These are phyloP conservation scores for Carduelis carduelis DNA, from an alignment of 2,797 vertebrate species.

Conservation along the genomic window DNA sequence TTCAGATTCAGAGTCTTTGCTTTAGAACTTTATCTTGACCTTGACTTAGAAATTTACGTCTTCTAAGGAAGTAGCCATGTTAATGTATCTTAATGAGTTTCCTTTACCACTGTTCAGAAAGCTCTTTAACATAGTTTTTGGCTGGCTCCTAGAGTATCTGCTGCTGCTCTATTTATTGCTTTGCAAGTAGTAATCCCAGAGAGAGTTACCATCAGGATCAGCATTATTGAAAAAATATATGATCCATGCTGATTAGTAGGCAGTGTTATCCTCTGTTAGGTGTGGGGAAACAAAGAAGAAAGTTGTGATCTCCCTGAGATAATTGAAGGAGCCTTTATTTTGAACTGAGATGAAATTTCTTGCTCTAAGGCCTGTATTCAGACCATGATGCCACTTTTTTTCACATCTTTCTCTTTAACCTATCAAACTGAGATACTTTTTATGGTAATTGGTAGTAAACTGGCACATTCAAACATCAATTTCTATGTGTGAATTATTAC, in stretches of 20 bases:
- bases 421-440: constrained; percentile 68
- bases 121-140: background rate
- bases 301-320: background rate
- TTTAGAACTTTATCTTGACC: background rate
- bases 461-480: constrained; percentile 73
- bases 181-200: background rate
- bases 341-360: constrained; percentile 14
- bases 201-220: background rate
- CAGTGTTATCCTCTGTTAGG: background rate
- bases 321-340: background rate
- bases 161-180: background rate
- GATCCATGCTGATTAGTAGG: background rate
- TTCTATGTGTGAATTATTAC: constrained; percentile 77
- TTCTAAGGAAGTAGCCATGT: background rate
- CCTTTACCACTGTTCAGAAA: background rate
- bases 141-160: background rate
- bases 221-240: background rate
- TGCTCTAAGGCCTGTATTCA: constrained; percentile 9
- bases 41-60: background rate
- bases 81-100: background rate
- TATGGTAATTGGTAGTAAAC: constrained; percentile 70
- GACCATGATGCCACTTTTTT: constrained; percentile 5
- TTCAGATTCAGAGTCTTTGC: background rate
- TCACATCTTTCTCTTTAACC: constrained; percentile 62
- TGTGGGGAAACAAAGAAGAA: background rate